Evolutionary conservation across 2,888 invertebrate species (phyloP), one percentile per base, ranked within the genome.

Genomic region (Apotomis betuletana): DNA sequence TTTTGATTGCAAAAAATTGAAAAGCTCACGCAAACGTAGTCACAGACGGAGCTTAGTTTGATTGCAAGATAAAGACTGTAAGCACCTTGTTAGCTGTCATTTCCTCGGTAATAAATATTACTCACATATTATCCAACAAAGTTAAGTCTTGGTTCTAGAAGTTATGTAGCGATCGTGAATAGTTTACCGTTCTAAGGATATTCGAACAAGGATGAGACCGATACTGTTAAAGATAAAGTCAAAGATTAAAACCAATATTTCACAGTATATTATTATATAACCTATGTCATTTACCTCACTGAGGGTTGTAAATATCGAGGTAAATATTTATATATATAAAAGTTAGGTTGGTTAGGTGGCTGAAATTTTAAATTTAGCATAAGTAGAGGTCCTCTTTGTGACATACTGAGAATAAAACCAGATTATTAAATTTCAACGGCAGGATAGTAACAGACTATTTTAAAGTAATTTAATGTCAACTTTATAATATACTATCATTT

Each of bases 51-150:
- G 41, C 41, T 6, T 5, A 41, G 46, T 65, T 46, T 5, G 46
- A 57, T 46, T 57, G n/a, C 41, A 46, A 65, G 52, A 15, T 8
- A 15, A 44, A 65, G 15, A 41, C 10, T 12, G 13, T 46, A 60
- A 8, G 55, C 51, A 61, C 49, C 9, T 67, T 27, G n/a, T 55
- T 36, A 67, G n/a, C 41, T 57, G 44, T 57, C 57, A 44, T 71
- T 71, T 71, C 71, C 71, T 71, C 36, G 5, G 41, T 57, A 61
- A 67, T 70, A 65, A 70, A 60, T 67, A 71, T 57, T 61, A 61
- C 60, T 55, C 15, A 61, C 41, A 54, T 15, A 55, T 51, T 67
- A 60, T 49, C 55, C 60, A 61, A 60, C 52, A 41, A 54, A 44
- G 58, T 13, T 54, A 55, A 55, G 65, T 65, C 65, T 61, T 27